These are phyloP conservation scores for Phalacrocorax brasilianus DNA, from an alignment of 2,113 vertebrate genomes.

Conservation along the genomic window DNA sequence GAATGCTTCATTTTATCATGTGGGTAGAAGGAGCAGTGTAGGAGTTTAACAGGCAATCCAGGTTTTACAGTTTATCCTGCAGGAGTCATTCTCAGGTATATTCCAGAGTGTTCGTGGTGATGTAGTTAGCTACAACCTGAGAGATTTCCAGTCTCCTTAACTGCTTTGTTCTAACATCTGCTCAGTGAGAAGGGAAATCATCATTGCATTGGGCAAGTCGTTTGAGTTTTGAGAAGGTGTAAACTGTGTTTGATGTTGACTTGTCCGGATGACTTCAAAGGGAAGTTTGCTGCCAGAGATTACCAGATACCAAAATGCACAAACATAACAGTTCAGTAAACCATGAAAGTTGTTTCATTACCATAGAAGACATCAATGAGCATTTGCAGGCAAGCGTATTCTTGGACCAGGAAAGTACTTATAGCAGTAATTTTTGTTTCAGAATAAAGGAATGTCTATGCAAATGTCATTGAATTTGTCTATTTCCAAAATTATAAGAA, in stretches of 20 bases:
- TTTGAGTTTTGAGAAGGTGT: background rate
- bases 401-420: background rate
- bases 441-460: background rate
- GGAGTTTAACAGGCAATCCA: background rate
- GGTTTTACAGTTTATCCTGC: background rate
- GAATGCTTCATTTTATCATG: background rate
- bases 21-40: rapidly evolving
- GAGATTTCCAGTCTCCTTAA: background rate
- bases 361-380: background rate
- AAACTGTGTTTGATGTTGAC: background rate
- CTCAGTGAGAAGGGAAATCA: background rate
- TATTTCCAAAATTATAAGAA: background rate
- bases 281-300: background rate
- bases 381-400: background rate
- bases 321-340: background rate
- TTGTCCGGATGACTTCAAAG: background rate
- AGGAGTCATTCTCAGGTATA: background rate
- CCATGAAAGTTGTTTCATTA: background rate
- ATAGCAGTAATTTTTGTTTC: background rate
- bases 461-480: background rate
- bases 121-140: background rate
- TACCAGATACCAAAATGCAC: background rate
- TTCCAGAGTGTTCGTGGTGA: background rate
- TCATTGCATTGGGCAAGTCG: background rate
- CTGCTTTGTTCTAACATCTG: background rate